Evolutionary conservation across 2,113 vertebrate genomes (phyloP), one percentile per base, ranked within the genome.

Genomic region (Orcinus orca): DNA sequence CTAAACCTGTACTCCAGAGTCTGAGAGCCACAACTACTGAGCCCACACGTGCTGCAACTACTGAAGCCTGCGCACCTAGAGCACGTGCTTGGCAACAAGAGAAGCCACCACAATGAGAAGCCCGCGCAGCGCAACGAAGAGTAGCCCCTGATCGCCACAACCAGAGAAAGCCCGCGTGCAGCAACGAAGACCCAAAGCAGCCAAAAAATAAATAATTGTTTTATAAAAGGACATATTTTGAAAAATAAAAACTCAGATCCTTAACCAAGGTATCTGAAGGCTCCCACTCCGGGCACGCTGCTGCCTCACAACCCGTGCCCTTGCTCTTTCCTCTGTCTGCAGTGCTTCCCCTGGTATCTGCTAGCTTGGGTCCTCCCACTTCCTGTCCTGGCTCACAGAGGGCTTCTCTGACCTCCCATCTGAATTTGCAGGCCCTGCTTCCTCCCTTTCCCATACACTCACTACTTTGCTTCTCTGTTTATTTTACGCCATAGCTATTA

Each of bases 111-210:
- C 5, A 6, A 53, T 53, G 53, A 53, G 53, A 53, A 53, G 53
- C 15, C 53, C 0, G 15, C 0, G 5, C 53, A 53, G 5, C 15
- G 1, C 53, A 53, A 53, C 5, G 15, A 53, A 53, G 1, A 18
- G 53, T 6, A 53, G 5, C 5, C 53, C 15, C 53, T 5, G 5
- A 17, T 53, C 53, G 1, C 15, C 5, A 5, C 53, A 53, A 17
- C 53, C 17, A 53, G 53, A 53, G 53, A 53, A 53, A 18, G 15
- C 53, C 53, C 5, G 5, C 1, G 15, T 0, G 5, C 53, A 53
- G 15, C 15, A 53, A 6, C 15, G 1, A 18, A 53, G 53, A 53
- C 53, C 53, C 53, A 53, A 53, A 17, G 53, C 53, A 53, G 15
- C 5, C 53, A 53, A 53, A 53, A 38, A 38, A 53, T 17, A 53